Base-by-base conservation (phyloP, 2,888 invertebrate genomes). In the Beris chalybata region DNA sequence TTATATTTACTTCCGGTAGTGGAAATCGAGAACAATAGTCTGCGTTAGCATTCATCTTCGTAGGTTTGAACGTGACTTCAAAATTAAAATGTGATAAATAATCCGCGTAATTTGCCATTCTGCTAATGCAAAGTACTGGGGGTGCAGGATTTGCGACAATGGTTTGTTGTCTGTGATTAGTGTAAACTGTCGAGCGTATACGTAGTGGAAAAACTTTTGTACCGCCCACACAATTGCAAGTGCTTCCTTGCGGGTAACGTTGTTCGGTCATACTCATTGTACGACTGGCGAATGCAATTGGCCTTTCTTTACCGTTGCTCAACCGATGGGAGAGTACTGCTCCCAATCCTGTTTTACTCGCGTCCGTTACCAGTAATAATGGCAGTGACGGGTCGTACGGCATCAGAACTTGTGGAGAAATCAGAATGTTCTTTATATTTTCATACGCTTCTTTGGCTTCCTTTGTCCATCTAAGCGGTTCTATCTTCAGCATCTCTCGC, bases 321-420 rank as follows among this genome's bases (percentile, higher is more conserved):
- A 67, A 30, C 2, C 59, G 38, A n/a, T 70, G 69, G 2, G 71
- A 70, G 3, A 70, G 64, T 4, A 67, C 68, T 9, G 64, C 70
- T 3, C 70, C 68, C 3, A 68, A 43, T 1, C 71, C 67, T 4
- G 45, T 58, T 6, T 56, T 61, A 12, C 66, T 67, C 13, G 68
- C 69, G 47, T 70, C 67, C 0, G 70, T 70, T 22, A 70, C 70
- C 11, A 70, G n/a, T 3, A 67, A 7, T 5, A 71, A 47, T 12
- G 69, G 64, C 5, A 70, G 52, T 4, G 55, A 12, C 12, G 65
- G 68, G 13, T 71, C 61, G 47, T 70, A 71, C 9, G 64, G 66
- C 56, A 69, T 61, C 5, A 70, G 31, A 5, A 70, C 64, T 15
- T 57, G 61, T 0, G 59, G 67, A 7, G 70, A 64, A 22, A 69